Percentiles rank a stretch among this genome's conserved stretches.
These are phyloP conservation scores for Heterochromis multidens DNA, from an alignment of 2,113 vertebrate species.

Conservation along the genomic window DNA sequence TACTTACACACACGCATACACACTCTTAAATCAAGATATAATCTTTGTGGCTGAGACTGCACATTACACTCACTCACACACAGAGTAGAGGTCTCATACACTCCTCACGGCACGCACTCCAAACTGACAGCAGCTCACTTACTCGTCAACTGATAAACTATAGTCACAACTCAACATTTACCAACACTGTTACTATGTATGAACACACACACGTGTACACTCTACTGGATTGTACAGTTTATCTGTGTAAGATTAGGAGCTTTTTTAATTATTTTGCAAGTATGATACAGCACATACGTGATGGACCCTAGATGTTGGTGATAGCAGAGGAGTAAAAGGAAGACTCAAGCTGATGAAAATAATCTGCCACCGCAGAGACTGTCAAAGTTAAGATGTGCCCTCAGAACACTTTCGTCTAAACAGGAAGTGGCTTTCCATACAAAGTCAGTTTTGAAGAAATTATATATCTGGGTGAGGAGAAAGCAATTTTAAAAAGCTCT, in stretches of 20 bases:
- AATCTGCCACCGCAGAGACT: neutral
- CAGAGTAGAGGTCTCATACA: neutral
- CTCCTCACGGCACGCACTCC: neutral
- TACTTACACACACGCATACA: neutral
- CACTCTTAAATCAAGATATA: neutral
- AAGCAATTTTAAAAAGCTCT: neutral
- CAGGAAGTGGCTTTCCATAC: neutral
- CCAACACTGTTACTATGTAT: neutral
- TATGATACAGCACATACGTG: neutral
- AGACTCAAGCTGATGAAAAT: neutral
- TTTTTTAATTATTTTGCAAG: neutral
- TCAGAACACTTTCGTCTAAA: neutral
- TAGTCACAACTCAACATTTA: neutral
- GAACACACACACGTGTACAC: neutral
- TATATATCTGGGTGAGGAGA: neutral
- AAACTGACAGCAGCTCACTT: neutral
- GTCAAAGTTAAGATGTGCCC: neutral
- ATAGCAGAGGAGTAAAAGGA: neutral
- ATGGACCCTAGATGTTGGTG: neutral
- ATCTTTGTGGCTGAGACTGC: neutral
- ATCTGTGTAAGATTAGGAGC: neutral
- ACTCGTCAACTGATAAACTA: neutral
- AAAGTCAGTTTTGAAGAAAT: no score
- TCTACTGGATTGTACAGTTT: neutral
- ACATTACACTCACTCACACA: neutral